Conservation (phyloP, 2,797 vertebrate species). For the Pseudotriccus pelzelni region DNA sequence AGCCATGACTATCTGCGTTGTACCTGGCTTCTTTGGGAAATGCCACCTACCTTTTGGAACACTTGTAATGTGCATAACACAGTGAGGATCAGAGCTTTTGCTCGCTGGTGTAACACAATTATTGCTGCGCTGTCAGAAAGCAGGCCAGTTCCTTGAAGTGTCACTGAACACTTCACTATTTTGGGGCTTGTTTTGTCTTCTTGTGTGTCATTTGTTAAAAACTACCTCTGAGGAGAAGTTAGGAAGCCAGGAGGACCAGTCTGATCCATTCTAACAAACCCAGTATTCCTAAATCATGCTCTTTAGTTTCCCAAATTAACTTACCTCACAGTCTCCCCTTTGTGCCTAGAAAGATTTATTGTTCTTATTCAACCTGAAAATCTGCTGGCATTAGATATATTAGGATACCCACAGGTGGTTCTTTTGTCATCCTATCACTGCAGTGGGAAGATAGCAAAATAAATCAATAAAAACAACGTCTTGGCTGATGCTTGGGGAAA, state of each 20-base stretch:
- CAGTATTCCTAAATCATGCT: conserved; percentile 50
- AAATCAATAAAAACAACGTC: conserved; percentile 67
- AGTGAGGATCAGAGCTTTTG: not conserved
- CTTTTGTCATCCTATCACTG: conserved; percentile 61
- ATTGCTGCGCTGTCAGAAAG: not conserved
- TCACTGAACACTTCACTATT: not conserved
- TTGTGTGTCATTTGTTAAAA: not conserved
- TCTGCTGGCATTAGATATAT: conserved; percentile 64
- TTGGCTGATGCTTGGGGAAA: conserved; percentile 53
- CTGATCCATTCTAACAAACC: conserved; percentile 40
- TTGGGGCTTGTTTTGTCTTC: not conserved
- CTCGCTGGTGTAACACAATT: not conserved
- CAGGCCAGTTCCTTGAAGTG: not conserved
- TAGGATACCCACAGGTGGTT: conserved; percentile 64
- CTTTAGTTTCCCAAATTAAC: conserved; percentile 56
- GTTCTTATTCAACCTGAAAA: conserved; percentile 65
- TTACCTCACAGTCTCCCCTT: conserved; percentile 25
- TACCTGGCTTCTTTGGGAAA: not conserved
- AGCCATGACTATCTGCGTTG: not conserved
- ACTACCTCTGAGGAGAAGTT: not conserved
- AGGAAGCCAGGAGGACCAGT: not conserved
- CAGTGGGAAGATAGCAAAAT: conserved; percentile 64
- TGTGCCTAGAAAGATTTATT: conserved; percentile 57
- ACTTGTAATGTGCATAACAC: not conserved
- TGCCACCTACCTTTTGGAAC: not conserved